Evolutionary conservation across 92 coral and sea anemone genomes (phyloP), one percentile per base, ranked within the genome.

Genomic region (Paramuricea clavata): DNA sequence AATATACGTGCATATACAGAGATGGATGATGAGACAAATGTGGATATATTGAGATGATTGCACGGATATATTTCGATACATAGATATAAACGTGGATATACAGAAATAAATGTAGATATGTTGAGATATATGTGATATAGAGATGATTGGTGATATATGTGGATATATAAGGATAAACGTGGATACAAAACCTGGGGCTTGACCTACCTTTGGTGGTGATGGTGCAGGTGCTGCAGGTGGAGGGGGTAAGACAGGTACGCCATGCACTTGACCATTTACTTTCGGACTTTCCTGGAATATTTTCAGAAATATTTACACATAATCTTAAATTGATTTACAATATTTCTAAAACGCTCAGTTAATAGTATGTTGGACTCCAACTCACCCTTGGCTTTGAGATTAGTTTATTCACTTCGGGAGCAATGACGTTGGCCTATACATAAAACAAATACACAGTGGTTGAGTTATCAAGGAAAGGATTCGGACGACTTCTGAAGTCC

Each of bases 171-270:
- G 64, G 64, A 56, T 56, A 16, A 17, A 16, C 26, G 26, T 28
- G 72, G 72, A 65, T 65, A 65, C 2, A 12, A 65, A 39, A 39
- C 44, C 44, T 39, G 5, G 10, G 4, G 10, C 10, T 65, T 30
- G 72, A 10, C 72, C 39, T 65, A 65, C 72, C 72, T 65, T 39
- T 28, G 84, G 84, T 60, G 84, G 84, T 60, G 8, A 47, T 61
- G 84, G 84, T 0, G 84, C 84, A 22, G 84, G 84, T 61, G 59
- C 52, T 17, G 28, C 54, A 35, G 84, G 84, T 19, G 84, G 84
- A 0, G 84, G 84, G 9, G 84, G 84, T 21, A 79, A 27, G n/a
- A 79, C 84, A 16, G 72, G 72, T 59, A 60, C 72, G 19, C 84
- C 54, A 32, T 79, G 71, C 12, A 57, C 52, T 30, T 79, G 50